These are phyloP conservation scores for Caenorhabditis sinica DNA, from an alignment of 2,888 invertebrate genomes.

Conservation along the genomic window DNA sequence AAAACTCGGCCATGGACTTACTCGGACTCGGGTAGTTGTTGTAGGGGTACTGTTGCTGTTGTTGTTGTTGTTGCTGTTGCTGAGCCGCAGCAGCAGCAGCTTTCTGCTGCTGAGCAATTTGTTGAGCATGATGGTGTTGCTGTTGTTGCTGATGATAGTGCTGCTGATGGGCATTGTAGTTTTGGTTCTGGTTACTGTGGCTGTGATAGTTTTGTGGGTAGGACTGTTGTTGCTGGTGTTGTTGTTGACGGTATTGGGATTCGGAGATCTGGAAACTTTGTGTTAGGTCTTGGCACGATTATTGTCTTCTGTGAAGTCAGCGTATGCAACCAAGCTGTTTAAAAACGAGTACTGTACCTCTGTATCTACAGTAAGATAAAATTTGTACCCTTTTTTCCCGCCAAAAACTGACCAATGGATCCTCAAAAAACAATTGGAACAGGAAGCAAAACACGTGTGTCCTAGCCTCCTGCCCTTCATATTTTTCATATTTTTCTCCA, in stretches of 20 bases:
- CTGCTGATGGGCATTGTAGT: constrained; percentile 44
- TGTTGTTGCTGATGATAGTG: constrained; percentile 58
- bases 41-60: constrained; percentile 44
- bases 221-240: constrained; percentile 54
- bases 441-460: constrained; percentile 3
- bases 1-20: constrained; percentile 1
- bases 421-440: not conserved
- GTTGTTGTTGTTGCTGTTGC: constrained; percentile 48
- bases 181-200: constrained; percentile 22
- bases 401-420: not conserved
- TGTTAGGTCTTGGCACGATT: too few relatives aligned
- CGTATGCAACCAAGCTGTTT: too few relatives aligned
- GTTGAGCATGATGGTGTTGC: constrained; percentile 49
- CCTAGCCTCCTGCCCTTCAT: not conserved
- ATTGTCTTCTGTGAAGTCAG: too few relatives aligned
- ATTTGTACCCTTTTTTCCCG: constrained; percentile 2
- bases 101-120: constrained; percentile 35
- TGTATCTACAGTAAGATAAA: too few relatives aligned
- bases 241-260: constrained; percentile 58
- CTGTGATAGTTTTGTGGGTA: constrained; percentile 50
- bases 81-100: not conserved
- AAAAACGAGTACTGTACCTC: too few relatives aligned
- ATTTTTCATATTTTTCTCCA: too few relatives aligned
- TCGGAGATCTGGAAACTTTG: constrained; percentile 36
- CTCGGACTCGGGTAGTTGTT: constrained; percentile 56